Evolutionary conservation across 2,113 vertebrate species (phyloP).

Genomic region (Sminthopsis crassicaudata): DNA sequence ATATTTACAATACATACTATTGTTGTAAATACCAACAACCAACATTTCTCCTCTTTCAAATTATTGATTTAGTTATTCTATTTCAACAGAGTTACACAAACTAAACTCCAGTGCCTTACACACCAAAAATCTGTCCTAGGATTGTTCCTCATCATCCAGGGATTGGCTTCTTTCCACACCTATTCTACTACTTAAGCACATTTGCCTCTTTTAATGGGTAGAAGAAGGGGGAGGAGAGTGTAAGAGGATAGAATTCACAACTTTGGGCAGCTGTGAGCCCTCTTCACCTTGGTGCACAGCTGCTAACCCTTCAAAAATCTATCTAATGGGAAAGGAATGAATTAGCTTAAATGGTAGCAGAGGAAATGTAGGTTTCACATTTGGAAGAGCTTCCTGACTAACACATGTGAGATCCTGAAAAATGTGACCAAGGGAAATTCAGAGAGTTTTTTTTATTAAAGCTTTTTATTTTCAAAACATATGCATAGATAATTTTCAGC

Average conservation of each 20-base stretch:
- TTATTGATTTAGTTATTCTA: neutral
- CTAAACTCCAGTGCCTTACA: neutral
- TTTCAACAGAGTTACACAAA: neutral
- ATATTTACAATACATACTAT: neutral
- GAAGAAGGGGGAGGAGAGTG: neutral
- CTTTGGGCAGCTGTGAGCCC: neutral
- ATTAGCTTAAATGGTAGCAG: neutral
- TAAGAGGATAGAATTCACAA: neutral
- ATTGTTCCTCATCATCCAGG: neutral
- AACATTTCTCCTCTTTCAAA: neutral
- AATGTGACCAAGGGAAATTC: neutral
- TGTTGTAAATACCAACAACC: neutral
- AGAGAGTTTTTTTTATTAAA: neutral
- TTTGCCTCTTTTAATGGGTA: neutral
- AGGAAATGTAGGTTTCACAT: neutral
- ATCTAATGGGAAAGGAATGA: neutral
- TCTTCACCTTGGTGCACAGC: neutral
- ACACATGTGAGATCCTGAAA: neutral
- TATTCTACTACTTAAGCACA: neutral
- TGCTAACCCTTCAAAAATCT: neutral
- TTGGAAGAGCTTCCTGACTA: constrained; percentile 4
- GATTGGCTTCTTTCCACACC: neutral
- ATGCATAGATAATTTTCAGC: no score
- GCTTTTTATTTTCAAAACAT: no score
- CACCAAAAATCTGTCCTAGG: neutral